These are phyloP conservation scores for Palloptera scutellata DNA, from an alignment of 2,888 invertebrate genomes.

Conservation along the genomic window DNA sequence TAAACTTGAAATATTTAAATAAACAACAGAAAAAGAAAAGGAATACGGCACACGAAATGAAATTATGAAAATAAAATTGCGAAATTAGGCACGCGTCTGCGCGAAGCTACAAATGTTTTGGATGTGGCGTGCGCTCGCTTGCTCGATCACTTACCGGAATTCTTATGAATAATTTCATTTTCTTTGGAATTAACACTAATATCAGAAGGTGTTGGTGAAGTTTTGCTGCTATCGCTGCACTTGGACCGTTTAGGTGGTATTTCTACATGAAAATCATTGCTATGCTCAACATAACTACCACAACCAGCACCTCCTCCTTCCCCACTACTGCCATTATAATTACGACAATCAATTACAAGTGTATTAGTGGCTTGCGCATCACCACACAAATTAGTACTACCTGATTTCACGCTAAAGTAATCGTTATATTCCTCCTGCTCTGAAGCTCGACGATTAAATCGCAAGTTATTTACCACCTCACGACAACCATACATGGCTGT, in stretches of 20 bases:
- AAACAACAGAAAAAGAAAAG: too few relatives aligned
- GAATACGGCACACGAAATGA: too few relatives aligned
- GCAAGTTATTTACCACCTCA: constrained; percentile 42
- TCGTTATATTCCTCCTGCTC: too few relatives aligned
- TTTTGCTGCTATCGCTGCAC: constrained; percentile 44
- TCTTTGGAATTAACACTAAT: constrained; percentile 61
- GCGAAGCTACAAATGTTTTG: background rate
- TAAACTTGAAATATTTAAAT: too few relatives aligned
- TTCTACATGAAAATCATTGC: background rate
- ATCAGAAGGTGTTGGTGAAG: constrained; percentile 61
- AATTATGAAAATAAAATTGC: too few relatives aligned
- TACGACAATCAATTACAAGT: constrained; percentile 40
- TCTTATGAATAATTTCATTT: constrained; percentile 50
- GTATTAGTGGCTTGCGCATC: constrained; percentile 31
- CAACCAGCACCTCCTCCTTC: background rate
- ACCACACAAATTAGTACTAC: too few relatives aligned
- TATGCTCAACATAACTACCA: too few relatives aligned
- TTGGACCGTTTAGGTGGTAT: constrained; percentile 33
- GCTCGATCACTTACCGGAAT: constrained; percentile 41
- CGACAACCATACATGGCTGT: constrained; percentile 46
- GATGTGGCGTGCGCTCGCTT: background rate
- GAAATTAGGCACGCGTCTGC: too few relatives aligned
- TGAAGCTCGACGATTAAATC: constrained; percentile 32
- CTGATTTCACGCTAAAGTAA: too few relatives aligned
- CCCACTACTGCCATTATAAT: background rate